phyloP scores from a whole-genome alignment of 2,113 vertebrate species.

The Pomatostomus ruficeps region DNA sequence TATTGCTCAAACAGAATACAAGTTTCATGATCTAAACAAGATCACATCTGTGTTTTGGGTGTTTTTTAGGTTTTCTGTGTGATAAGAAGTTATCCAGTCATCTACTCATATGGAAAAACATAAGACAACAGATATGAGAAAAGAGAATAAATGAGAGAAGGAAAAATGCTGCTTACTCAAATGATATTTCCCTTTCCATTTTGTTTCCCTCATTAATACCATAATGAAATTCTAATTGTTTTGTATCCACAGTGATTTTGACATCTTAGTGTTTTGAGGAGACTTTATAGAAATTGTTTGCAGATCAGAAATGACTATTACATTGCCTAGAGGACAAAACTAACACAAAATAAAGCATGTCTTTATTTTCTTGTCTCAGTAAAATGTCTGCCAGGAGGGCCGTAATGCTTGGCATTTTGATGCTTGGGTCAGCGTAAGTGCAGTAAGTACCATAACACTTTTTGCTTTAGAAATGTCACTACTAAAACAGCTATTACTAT shows the following conservation, averaged over 20 bases:
- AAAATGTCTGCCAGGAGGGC: neutral
- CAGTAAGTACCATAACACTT: neutral
- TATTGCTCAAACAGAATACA: neutral
- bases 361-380: neutral
- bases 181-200: neutral
- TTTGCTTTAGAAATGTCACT: neutral
- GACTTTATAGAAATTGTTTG: neutral
- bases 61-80: neutral
- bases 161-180: neutral
- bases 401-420: neutral
- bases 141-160: neutral
- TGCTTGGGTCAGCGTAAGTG: neutral
- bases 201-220: neutral
- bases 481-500: neutral
- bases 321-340: neutral
- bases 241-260: neutral
- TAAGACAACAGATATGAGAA: neutral
- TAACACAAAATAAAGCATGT: neutral
- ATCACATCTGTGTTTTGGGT: neutral
- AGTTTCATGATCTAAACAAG: neutral
- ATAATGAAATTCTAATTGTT: neutral
- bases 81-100: neutral
- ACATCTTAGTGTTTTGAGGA: neutral
- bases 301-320: neutral
- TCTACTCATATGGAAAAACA: neutral